Evolutionary conservation across 2,797 vertebrate genomes (phyloP), one percentile per base, ranked within the genome.

Genomic region (Clamator glandarius): DNA sequence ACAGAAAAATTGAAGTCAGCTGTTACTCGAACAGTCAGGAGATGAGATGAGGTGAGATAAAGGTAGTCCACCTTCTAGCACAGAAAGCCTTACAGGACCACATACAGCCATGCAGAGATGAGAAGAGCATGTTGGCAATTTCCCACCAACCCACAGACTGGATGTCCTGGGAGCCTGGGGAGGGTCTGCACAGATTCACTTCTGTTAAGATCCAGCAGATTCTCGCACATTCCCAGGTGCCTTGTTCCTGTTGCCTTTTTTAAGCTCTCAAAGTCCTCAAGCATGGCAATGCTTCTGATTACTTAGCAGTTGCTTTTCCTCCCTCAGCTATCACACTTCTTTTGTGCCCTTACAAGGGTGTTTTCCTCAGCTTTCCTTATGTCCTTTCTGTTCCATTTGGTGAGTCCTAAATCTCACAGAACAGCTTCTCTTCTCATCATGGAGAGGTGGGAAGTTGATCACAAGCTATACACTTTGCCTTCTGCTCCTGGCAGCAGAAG

Each of bases 301-400:
- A 91, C 39, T 94, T 93, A 84, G 91, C 85, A 92, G 70, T 84
- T 90, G 83, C 76, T 93, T 92, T 85, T 91, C 85, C 91, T 94
- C 91, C 94, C 77, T 94, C 93, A 88, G 90, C 88, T 92, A 76
- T 93, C 90, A 86, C 66, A 58, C 29, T 92, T 55, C 54, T 88
- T 87, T 86, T 21, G 7, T 93, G 76, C 51, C 69, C 68, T 91
- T 90, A 70, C 86, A 76, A 84, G 90, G 62, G 78, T 81, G 79
- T 73, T 84, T 81, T 95, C 87, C 76, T 92, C 89, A 95, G 89
- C 94, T 93, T 92, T 91, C 76, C 52, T 86, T 63, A 79, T 87
- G 80, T 55, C 93, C 90, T 90, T 84, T 86, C 83, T 91, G 62
- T 81, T 91, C 70, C 73, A 41, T 81, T 91, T 63, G 84, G 74